phyloP scores from a whole-genome alignment of 1,140 invertebrate species.

The Mercenaria mercenaria region DNA sequence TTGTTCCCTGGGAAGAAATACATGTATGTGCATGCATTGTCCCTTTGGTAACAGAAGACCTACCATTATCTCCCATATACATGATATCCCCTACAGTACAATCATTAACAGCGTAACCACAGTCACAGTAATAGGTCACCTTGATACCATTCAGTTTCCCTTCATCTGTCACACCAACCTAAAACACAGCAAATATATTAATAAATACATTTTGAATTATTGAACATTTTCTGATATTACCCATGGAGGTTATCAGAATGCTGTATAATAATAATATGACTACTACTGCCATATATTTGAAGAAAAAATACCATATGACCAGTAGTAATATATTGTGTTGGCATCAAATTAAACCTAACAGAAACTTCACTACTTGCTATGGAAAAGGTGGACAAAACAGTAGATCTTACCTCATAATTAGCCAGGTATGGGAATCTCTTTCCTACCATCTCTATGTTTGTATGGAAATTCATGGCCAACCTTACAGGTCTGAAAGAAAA shows the following conservation, averaged over 20 bases:
- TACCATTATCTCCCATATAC: slow-evolving; percentile 61
- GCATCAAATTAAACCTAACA: too few relatives aligned
- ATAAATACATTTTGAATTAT: too few relatives aligned
- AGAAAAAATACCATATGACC: too few relatives aligned
- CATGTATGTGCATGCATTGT: too few relatives aligned
- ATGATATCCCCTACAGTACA: slow-evolving; percentile 65
- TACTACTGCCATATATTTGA: neutral
- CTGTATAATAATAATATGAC: too few relatives aligned
- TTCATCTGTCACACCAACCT: slow-evolving; percentile 76
- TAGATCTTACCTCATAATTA: slow-evolving; percentile 91
- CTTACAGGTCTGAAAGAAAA: slow-evolving; percentile 90
- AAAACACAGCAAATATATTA: slow-evolving; percentile 13
- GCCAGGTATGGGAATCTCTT: slow-evolving; percentile 95
- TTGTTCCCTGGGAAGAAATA: too few relatives aligned
- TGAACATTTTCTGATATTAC: neutral
- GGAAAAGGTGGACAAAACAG: too few relatives aligned
- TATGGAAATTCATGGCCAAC: slow-evolving; percentile 95
- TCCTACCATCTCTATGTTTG: slow-evolving; percentile 96
- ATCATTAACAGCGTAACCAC: slow-evolving; percentile 72
- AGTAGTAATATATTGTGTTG: too few relatives aligned
- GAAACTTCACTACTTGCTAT: too few relatives aligned
- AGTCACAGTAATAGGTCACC: slow-evolving; percentile 76
- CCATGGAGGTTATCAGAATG: neutral
- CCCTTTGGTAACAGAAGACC: too few relatives aligned
- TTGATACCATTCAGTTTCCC: slow-evolving; percentile 77